phyloP scores from a whole-genome alignment of 2,797 vertebrate species.

The Myoxocephalus aenaeus region DNA sequence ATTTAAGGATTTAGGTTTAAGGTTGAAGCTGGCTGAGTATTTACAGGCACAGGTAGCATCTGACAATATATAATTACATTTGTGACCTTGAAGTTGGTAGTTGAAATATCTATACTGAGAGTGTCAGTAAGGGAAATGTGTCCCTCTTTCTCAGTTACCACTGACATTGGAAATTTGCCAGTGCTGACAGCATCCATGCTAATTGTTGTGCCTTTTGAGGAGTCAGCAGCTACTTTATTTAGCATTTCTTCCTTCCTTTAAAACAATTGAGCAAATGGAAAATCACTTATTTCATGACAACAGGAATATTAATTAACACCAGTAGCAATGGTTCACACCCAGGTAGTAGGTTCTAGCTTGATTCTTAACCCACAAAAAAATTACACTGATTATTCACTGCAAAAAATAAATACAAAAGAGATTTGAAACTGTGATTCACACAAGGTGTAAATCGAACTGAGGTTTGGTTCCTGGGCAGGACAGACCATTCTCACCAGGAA shows the following conservation, averaged over 20 bases:
- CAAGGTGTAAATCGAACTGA: slow-evolving; percentile 9
- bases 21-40: background rate
- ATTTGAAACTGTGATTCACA: slow-evolving; percentile 15
- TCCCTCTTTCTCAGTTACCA: slow-evolving; percentile 3
- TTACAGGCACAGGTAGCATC: background rate
- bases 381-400: background rate
- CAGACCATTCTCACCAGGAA: slow-evolving; percentile 88
- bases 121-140: background rate
- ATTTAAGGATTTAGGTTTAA: background rate
- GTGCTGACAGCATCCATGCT: too few relatives aligned
- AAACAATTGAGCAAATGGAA: background rate
- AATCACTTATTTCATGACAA: background rate
- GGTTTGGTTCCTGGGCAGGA: slow-evolving; percentile 42
- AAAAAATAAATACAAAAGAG: background rate
- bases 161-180: background rate
- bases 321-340: background rate
- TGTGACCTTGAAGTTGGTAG: background rate
- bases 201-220: background rate
- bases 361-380: background rate
- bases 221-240: background rate
- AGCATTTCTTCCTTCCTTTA: background rate
- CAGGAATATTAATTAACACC: background rate
- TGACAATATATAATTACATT: background rate
- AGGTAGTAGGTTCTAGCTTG: background rate
- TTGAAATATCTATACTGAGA: background rate